Conservation (phyloP, 2,113 vertebrate species). For the Aegypius monachus region DNA sequence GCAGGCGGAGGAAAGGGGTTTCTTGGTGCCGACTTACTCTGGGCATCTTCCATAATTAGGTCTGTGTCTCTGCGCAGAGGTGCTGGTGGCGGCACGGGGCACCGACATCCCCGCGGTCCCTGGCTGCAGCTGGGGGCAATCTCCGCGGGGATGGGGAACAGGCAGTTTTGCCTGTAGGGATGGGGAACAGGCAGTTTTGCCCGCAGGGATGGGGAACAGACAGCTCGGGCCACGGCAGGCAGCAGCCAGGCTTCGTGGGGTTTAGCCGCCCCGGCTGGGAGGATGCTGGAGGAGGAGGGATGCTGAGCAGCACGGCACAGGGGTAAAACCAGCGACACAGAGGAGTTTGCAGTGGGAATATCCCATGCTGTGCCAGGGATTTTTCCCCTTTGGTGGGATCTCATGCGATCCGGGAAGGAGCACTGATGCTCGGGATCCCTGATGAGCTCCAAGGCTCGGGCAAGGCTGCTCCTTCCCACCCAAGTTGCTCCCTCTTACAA, state of each 20-base stretch:
- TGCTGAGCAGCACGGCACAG: rapidly evolving
- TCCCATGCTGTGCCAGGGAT: neutral
- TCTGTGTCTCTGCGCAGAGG: neutral
- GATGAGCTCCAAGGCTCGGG: neutral
- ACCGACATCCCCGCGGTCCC: rapidly evolving
- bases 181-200: too few relatives aligned
- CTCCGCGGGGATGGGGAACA: neutral
- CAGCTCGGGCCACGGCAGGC: neutral
- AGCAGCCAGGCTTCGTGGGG: neutral
- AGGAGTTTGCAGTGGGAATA: neutral
- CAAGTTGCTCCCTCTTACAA: neutral
- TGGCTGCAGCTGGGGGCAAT: neutral
- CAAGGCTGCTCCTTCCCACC: neutral
- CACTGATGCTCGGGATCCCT: neutral
- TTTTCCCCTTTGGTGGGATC: neutral
- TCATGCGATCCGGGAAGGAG: rapidly evolving
- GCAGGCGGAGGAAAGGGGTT: neutral
- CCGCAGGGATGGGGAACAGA: neutral
- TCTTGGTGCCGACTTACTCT: rapidly evolving
- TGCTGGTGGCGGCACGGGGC: neutral
- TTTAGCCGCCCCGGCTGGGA: rapidly evolving
- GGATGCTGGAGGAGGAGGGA: neutral
- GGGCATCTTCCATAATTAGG: neutral
- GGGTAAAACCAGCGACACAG: neutral
- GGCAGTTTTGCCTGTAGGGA: neutral